Conservation (phyloP, 2,113 vertebrate species). For the Vanacampus margaritifer region DNA sequence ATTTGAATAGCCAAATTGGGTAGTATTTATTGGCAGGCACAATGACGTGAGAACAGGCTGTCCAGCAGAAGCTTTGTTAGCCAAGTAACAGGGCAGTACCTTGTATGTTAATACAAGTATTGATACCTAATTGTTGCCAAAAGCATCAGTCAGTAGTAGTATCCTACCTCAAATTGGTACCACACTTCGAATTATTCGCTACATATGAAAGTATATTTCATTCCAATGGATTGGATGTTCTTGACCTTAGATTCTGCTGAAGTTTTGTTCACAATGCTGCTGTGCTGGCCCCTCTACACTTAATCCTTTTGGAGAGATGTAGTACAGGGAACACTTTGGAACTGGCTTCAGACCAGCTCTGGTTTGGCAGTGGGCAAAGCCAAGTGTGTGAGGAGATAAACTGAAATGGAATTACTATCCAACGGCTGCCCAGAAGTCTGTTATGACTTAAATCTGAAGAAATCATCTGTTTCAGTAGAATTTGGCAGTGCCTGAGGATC, state of each 20-base stretch:
- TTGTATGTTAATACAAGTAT: not conserved
- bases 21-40: not conserved
- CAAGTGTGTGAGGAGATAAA: conserved; percentile 47
- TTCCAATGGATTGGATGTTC: conserved; percentile 45
- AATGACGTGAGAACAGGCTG: not conserved
- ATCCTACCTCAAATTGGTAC: conserved; percentile 3
- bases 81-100: not conserved
- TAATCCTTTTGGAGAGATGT: conserved; percentile 61
- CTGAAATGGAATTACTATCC: conserved; percentile 45
- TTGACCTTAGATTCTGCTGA: conserved; percentile 45
- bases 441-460: conserved; percentile 37
- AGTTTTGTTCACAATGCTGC: conserved; percentile 37
- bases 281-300: conserved; percentile 33
- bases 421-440: conserved; percentile 23
- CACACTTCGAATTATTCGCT: conserved; percentile 28
- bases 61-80: not conserved
- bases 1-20: not conserved
- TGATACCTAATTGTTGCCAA: not conserved
- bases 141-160: not conserved
- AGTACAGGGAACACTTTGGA: conserved; percentile 45
- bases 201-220: conserved; percentile 47
- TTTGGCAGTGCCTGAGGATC: conserved; percentile 13
- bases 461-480: conserved; percentile 31
- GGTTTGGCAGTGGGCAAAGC: conserved; percentile 45
- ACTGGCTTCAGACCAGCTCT: conserved; percentile 39